Evolutionary conservation across 2,888 invertebrate genomes (phyloP).

Genomic region (Agrotis clavis): DNA sequence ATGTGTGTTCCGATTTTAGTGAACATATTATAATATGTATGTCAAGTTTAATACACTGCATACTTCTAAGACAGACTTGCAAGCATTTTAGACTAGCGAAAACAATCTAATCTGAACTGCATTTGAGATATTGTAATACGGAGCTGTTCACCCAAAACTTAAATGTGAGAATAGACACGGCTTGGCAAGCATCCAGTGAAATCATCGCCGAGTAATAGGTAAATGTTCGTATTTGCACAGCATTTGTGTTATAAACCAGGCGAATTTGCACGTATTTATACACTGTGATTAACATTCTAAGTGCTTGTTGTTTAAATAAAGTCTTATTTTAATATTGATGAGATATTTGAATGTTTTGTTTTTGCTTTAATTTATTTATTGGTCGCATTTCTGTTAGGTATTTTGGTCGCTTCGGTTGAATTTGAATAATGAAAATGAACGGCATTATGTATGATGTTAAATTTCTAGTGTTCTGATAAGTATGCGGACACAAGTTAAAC

Average conservation of each 20-base stretch:
- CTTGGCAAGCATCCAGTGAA: conserved; percentile 78
- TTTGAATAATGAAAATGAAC: too few species aligned
- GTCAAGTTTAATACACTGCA: conserved; percentile 7
- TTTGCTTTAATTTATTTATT: conserved; percentile 15
- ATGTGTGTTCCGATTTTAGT: conserved; percentile 10
- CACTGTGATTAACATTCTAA: conserved; percentile 64
- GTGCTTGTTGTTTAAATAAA: conserved; percentile 51
- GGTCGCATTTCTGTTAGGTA: conserved; percentile 8
- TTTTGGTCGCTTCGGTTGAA: too few species aligned
- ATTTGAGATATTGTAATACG: conserved; percentile 61
- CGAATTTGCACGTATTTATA: conserved; percentile 71
- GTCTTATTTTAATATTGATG: conserved; percentile 51
- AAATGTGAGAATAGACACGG: conserved; percentile 68
- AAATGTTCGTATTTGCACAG: conserved; percentile 77
- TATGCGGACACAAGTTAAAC: too few species aligned
- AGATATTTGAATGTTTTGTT: conserved; percentile 27
- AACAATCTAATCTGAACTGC: conserved; percentile 57
- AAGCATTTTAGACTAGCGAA: conserved; percentile 33
- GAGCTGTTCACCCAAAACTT: conserved; percentile 64
- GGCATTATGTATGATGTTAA: too few species aligned
- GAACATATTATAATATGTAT: not conserved
- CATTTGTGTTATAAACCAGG: conserved; percentile 76
- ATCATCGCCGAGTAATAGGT: conserved; percentile 79
- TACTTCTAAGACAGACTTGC: conserved; percentile 17
- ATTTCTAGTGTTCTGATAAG: too few species aligned